Evolutionary conservation across 2,888 invertebrate genomes (phyloP).

Genomic region (Conchocele bisecta): DNA sequence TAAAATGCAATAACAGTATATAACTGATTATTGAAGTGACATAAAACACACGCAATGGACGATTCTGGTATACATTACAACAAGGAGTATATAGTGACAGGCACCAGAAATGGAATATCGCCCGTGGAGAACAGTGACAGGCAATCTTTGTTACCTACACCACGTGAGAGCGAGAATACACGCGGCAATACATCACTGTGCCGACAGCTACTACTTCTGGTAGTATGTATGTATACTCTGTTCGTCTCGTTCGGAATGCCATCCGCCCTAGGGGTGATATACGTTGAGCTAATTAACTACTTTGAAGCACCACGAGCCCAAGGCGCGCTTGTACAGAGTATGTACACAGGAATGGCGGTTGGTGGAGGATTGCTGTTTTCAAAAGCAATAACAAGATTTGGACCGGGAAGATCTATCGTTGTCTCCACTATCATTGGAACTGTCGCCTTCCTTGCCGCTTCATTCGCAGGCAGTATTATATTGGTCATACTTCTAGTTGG

Average conservation of each 20-base stretch:
- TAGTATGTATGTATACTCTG: constrained; percentile 32
- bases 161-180: no score
- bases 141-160: no score
- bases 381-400: constrained; percentile 17
- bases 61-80: no score
- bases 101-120: no score
- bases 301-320: constrained; percentile 32
- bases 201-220: constrained; percentile 25
- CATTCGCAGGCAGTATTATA: constrained; percentile 20
- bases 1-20: no score
- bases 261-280: constrained; percentile 39
- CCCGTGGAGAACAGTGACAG: no score
- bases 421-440: constrained; percentile 15
- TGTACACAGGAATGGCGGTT: constrained; percentile 22
- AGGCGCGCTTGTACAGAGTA: constrained; percentile 42
- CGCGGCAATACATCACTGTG: no score
- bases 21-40: no score
- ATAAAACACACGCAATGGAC: no score
- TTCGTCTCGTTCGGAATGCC: constrained; percentile 17
- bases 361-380: constrained; percentile 44
- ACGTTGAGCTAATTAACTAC: constrained; percentile 35
- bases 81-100: no score
- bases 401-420: constrained; percentile 22
- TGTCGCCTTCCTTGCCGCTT: constrained; percentile 4
- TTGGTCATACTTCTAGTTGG: constrained; percentile 34